Evolutionary conservation across 2,113 vertebrate genomes (phyloP).

Genomic region (Sorex araneus): DNA sequence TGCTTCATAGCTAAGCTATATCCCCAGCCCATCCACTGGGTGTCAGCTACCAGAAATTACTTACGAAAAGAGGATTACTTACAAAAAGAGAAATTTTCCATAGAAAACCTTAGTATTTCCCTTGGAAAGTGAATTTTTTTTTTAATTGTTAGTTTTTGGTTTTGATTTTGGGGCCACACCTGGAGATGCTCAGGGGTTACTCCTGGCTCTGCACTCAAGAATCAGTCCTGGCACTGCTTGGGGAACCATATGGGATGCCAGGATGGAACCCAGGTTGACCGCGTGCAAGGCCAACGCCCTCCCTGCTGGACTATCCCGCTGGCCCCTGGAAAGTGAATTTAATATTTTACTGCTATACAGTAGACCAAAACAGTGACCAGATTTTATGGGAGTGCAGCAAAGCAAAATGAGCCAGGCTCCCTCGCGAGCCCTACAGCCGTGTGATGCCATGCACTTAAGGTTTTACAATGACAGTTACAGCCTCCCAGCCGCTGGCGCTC

Average conservation of each 20-base stretch:
- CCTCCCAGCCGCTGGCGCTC: not conserved
- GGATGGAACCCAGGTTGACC: too few relatives aligned
- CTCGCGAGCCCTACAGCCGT: not conserved
- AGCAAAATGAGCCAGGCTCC: not conserved
- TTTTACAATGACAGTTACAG: conserved; percentile 31
- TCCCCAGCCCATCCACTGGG: too few relatives aligned
- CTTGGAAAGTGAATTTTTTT: not conserved
- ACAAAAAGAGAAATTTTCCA: conserved; percentile 39
- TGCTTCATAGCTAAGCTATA: too few relatives aligned
- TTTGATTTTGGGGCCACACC: too few relatives aligned
- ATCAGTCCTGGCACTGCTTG: too few relatives aligned
- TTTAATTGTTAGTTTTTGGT: too few relatives aligned
- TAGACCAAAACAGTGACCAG: not conserved
- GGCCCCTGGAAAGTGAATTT: not conserved
- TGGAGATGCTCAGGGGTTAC: too few relatives aligned
- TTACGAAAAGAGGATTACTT: not conserved
- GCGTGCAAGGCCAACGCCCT: too few relatives aligned
- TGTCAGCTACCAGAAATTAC: not conserved
- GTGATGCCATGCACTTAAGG: not conserved
- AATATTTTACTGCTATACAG: conserved; percentile 39
- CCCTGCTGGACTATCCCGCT: too few relatives aligned
- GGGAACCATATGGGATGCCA: too few relatives aligned
- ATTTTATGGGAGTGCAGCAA: not conserved
- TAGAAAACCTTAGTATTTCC: conserved; percentile 48
- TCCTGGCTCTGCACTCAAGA: too few relatives aligned